Evolutionary conservation across 2,888 invertebrate genomes (phyloP).

Genomic region (Pyrrhopygopsis socrates): DNA sequence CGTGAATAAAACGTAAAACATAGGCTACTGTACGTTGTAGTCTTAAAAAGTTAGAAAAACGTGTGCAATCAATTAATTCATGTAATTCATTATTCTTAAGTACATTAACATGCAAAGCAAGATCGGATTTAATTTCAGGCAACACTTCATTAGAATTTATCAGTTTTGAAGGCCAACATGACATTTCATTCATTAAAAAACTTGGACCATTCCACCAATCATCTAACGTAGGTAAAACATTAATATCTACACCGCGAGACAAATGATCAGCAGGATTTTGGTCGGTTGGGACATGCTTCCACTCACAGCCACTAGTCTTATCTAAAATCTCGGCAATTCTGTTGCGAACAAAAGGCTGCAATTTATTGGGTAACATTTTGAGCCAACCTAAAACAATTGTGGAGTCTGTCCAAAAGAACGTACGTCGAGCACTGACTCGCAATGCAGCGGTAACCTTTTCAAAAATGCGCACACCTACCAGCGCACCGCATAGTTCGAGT

Average conservation of each 20-base stretch:
- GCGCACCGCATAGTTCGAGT: constrained; percentile 86
- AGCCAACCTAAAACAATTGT: constrained; percentile 86
- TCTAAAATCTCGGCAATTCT: constrained; percentile 84
- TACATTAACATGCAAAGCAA: background rate
- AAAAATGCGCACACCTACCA: constrained; percentile 82
- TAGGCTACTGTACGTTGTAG: constrained; percentile 66
- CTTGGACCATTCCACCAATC: constrained; percentile 62
- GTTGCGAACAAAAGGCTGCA: constrained; percentile 85
- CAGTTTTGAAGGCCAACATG: constrained; percentile 54
- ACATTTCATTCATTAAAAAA: constrained; percentile 28
- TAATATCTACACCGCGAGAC: constrained; percentile 56
- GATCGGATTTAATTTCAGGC: constrained; percentile 11
- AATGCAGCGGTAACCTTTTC: constrained; percentile 77
- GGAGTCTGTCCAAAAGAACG: constrained; percentile 85
- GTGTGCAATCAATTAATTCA: constrained; percentile 48
- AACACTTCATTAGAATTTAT: background rate
- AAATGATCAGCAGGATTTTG: constrained; percentile 70
- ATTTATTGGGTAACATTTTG: constrained; percentile 61
- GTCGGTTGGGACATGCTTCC: constrained; percentile 83
- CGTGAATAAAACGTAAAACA: constrained; percentile 67
- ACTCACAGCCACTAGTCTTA: constrained; percentile 55
- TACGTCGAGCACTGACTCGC: constrained; percentile 42
- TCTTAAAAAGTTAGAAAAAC: constrained; percentile 60
- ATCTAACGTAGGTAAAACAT: background rate
- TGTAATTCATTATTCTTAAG: background rate